Conservation (phyloP, 2,113 vertebrate species). For the Scophthalmus maximus region DNA sequence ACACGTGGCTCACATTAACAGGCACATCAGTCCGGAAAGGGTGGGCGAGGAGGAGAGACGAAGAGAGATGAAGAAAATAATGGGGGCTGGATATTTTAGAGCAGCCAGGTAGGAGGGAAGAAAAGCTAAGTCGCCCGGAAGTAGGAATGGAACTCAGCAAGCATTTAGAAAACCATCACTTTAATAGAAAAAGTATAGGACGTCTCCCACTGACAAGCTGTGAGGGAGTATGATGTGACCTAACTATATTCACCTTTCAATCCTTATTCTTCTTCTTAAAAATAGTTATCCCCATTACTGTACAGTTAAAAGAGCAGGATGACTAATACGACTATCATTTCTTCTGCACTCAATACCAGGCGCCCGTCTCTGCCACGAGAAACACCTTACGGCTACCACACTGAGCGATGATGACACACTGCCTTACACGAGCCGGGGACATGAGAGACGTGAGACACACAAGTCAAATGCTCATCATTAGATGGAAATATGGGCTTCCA, state of each 20-base stretch:
- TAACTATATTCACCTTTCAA: background rate
- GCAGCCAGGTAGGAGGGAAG: background rate
- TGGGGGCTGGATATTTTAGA: slow-evolving; percentile 9
- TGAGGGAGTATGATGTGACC: slow-evolving; percentile 14
- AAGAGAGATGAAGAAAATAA: slow-evolving; percentile 6
- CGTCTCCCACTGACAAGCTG: slow-evolving; percentile 5
- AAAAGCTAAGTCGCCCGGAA: background rate
- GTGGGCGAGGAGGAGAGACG: background rate
- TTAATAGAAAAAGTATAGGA: slow-evolving; percentile 10
- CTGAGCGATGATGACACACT: slow-evolving; percentile 14
- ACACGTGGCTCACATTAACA: slow-evolving; percentile 17
- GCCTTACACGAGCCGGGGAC: background rate
- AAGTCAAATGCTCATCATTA: slow-evolving; percentile 14
- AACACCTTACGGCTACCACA: slow-evolving; percentile 13
- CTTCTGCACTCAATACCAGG: slow-evolving; percentile 3
- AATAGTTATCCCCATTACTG: slow-evolving; percentile 23
- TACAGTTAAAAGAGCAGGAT: background rate
- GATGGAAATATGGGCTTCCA: slow-evolving; percentile 11
- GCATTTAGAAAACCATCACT: slow-evolving; percentile 19
- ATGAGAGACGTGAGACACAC: slow-evolving; percentile 2
- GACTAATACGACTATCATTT: slow-evolving; percentile 29
- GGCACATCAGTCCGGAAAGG: background rate
- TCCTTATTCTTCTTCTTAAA: slow-evolving; percentile 11
- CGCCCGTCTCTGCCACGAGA: background rate
- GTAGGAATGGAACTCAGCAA: background rate